A percentile compares a stretch with the other conserved stretches of the same genome.
phyloP scores from a whole-genome alignment of 2,113 vertebrate genomes.

The Stegastes partitus region DNA sequence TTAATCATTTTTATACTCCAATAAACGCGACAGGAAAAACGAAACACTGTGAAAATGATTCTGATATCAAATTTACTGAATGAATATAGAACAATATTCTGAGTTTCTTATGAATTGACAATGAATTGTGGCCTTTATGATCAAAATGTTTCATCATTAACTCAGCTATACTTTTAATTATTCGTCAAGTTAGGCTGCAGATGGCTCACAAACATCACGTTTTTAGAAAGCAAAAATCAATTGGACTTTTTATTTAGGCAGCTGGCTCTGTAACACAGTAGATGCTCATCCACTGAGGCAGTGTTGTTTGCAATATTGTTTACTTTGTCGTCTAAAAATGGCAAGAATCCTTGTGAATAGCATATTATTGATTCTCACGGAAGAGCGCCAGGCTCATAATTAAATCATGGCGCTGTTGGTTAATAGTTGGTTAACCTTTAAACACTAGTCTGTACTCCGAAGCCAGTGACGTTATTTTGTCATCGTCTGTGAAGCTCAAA shows the following conservation, averaged over 20 bases:
- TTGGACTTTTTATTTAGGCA: conserved; percentile 61
- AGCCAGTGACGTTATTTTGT: conserved; percentile 6
- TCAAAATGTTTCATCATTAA: conserved; percentile 11
- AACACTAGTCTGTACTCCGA: not conserved
- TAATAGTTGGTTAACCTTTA: conserved; percentile 41
- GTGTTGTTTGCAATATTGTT: conserved; percentile 58
- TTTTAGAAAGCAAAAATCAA: conserved; percentile 59
- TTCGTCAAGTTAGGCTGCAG: conserved; percentile 44
- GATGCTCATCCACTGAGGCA: conserved; percentile 30
- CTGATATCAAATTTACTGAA: conserved; percentile 5
- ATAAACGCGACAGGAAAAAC: not conserved
- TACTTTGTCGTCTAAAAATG: conserved; percentile 55
- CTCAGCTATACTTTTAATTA: conserved; percentile 45
- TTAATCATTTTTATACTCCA: not conserved
- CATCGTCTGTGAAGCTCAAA: not conserved
- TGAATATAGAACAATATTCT: conserved; percentile 21
- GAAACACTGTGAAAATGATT: not conserved
- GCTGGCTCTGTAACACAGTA: conserved; percentile 52
- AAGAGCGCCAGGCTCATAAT: conserved; percentile 60
- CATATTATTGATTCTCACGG: conserved; percentile 45
- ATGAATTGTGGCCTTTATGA: conserved; percentile 17
- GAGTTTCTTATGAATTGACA: not conserved
- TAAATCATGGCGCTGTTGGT: conserved; percentile 52
- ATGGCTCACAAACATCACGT: conserved; percentile 48
- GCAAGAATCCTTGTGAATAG: conserved; percentile 43